A percentile compares a stretch with the other conserved stretches of the same genome.
These are phyloP conservation scores for Chromoteleia sp. DNA, from an alignment of 2,888 invertebrate species.

Conservation along the genomic window DNA sequence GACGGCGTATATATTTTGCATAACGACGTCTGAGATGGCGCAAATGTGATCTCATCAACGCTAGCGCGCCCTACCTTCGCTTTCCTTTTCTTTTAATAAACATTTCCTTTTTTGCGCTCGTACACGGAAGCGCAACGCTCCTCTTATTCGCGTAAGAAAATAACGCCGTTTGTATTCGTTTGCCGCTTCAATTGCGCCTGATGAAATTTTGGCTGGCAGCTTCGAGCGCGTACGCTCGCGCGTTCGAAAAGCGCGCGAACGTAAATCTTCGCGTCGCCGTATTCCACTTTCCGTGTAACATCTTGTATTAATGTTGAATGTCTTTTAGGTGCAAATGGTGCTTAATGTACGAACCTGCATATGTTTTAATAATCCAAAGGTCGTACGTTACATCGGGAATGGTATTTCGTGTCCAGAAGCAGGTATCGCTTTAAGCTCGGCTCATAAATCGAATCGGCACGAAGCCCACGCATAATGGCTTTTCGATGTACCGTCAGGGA, in stretches of 20 bases:
- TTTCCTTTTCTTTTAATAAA: background rate
- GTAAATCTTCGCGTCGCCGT: constrained; percentile 23
- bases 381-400: constrained; percentile 46
- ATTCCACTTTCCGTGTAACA: constrained; percentile 43
- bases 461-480: constrained; percentile 78
- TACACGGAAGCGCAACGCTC: too few relatives aligned
- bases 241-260: background rate
- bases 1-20: constrained; percentile 37
- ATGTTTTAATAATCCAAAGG: constrained; percentile 60
- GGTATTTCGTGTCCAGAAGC: constrained; percentile 52
- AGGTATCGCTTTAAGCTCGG: constrained; percentile 49
- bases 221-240: background rate
- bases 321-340: constrained; percentile 49
- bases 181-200: constrained; percentile 15
- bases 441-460: constrained; percentile 61
- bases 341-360: constrained; percentile 58
- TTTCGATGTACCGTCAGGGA: constrained; percentile 77
- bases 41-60: constrained; percentile 17
- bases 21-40: constrained; percentile 19
- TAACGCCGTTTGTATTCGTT: constrained; percentile 24
- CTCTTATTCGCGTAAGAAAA: constrained; percentile 11
- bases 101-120: background rate
- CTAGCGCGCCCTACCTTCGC: background rate
- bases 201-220: constrained; percentile 16
- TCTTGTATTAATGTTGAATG: constrained; percentile 55